phyloP scores from a whole-genome alignment of 2,888 invertebrate genomes.

The Parascotia fuliginaria region DNA sequence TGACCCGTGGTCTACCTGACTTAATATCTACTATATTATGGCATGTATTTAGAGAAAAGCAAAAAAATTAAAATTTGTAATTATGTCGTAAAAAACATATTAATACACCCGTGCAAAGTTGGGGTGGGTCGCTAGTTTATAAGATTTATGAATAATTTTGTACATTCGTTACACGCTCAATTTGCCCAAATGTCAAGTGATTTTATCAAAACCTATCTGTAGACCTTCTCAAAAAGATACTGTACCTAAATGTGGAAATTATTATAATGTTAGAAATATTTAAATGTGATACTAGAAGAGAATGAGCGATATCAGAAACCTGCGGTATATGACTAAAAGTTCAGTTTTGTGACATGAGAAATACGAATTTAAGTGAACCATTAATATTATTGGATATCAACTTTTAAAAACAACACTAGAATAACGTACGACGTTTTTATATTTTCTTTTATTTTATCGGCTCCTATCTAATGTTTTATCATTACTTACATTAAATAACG shows the following conservation, averaged over 20 bases:
- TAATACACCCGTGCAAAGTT: too few relatives aligned
- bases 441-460: too few relatives aligned
- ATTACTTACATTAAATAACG: too few relatives aligned
- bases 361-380: background rate
- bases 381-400: background rate
- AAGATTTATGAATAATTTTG: constrained; percentile 36
- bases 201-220: constrained; percentile 29
- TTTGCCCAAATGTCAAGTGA: constrained; percentile 24
- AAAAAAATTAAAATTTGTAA: constrained; percentile 7
- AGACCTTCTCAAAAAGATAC: constrained; percentile 23
- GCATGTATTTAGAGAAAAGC: too few relatives aligned
- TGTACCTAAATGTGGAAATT: constrained; percentile 54
- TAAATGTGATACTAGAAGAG: constrained; percentile 33
- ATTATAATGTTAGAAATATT: constrained; percentile 54
- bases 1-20: too few relatives aligned
- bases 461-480: too few relatives aligned
- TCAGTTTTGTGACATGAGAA: constrained; percentile 21
- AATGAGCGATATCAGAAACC: constrained; percentile 33
- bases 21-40: too few relatives aligned
- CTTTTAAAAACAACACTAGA: too few relatives aligned
- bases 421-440: too few relatives aligned
- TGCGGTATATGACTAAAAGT: constrained; percentile 22
- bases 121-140: too few relatives aligned
- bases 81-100: too few relatives aligned
- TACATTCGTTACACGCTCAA: constrained; percentile 27